Conservation (phyloP, 2,113 vertebrate genomes). For the Suricata suricatta region DNA sequence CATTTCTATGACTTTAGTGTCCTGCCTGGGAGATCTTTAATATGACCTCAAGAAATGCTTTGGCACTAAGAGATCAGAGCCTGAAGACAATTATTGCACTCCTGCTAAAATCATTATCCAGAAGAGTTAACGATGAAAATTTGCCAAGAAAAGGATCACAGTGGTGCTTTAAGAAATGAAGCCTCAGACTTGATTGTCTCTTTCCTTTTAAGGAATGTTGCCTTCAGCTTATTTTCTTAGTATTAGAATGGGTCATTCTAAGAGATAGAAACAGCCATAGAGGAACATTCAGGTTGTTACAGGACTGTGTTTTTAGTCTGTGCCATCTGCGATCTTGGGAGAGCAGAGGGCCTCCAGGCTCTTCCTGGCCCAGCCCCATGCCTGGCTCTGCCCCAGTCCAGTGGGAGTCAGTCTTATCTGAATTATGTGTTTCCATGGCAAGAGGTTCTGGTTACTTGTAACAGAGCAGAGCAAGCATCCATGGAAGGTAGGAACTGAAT, state of each 20-base stretch:
- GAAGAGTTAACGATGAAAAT: background rate
- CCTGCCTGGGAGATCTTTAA: background rate
- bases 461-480: background rate
- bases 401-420: background rate
- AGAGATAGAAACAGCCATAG: background rate
- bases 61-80: background rate
- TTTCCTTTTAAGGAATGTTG: slow-evolving; percentile 38
- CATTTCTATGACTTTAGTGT: background rate
- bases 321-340: background rate
- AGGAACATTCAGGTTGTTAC: background rate
- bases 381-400: background rate
- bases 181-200: background rate
- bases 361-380: background rate
- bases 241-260: background rate
- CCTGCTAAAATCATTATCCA: background rate
- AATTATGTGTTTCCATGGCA: slow-evolving; percentile 8
- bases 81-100: background rate
- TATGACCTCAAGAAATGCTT: slow-evolving; percentile 45
- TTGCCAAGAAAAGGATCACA: slow-evolving; percentile 3
- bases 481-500: background rate
- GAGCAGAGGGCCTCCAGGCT: background rate
- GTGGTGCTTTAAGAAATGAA: slow-evolving; percentile 49
- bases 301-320: background rate
- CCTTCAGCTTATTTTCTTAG: slow-evolving; percentile 52
- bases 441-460: background rate